Evolutionary conservation across 2,888 invertebrate species (phyloP), one percentile per base, ranked within the genome.

Genomic region (Dioctria rufipes): DNA sequence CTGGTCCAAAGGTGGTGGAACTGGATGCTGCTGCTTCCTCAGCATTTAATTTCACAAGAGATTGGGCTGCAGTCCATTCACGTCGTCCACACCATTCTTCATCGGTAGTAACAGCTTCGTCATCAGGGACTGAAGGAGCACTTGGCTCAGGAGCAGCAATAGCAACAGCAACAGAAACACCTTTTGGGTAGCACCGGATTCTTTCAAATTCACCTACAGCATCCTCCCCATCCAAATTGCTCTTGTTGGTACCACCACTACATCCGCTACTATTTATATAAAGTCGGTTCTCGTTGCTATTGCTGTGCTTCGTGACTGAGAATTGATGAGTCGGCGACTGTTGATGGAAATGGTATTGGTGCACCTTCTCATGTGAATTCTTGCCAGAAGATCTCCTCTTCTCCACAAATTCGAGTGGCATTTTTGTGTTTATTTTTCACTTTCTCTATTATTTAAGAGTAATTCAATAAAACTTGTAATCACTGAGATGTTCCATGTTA

Each of bases 31-130:
- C 82, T 67, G 83, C 82, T 66, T 84, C 83, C 84, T 88, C 88
- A 80, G 86, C 86, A 85, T 87, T 88, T 86, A 88, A 87, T 85
- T 88, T 87, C 80, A 88, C 88, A 80, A 88, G 83, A 73, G 88
- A 89, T 82, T 88, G 88, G 75, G 88, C 88, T 54, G 88, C 88
- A 60, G 88, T 87, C 88, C 88, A 88, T 83, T 88, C 88, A 81
- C 88, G 84, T 25, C 87, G 86, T 80, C 87, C 87, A 80, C 87
- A 87, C 40, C 86, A 82, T 77, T 87, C 85, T 63, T 84, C 84
- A 83, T 84, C 85, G 25, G 25, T 25, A 81, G 83, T 83, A 80
- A 83, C 83, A 80, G 82, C 73, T 63, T 79, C 67, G 71, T 81
- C 83, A 77, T 77, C 77, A 39, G 60, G 83, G 82, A 81, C 81